Evolutionary conservation across 2,888 invertebrate genomes (phyloP), one percentile per base, ranked within the genome.

Genomic region (Matsumyia berberina): DNA sequence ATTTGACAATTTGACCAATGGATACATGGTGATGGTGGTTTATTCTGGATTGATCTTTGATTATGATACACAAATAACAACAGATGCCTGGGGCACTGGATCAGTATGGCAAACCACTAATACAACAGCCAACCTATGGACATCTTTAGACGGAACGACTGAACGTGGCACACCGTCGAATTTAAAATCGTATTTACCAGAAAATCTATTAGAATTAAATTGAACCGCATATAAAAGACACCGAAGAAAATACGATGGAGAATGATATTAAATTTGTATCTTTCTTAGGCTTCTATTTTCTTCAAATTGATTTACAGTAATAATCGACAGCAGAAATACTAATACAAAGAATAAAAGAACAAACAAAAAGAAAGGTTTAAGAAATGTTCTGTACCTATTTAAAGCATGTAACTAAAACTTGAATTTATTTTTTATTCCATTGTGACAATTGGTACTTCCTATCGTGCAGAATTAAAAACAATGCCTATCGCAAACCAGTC

Each of bases 131-230:
- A 90, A 91, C 85, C 92, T 96, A 88, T 96, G 96, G 96, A 92
- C 93, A 66, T 92, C 93, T 19, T 92, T 93, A 29, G 90, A 94
- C 88, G 94, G 94, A 89, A 95, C 95, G 92, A 95, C 95, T 89
- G 95, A 96, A 91, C 94, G 96, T 87, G 95, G 95, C 89, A 96
- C 96, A 87, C 96, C 96, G 86, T 96, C 96, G 89, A 96, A 96
- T 89, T 94, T 97, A 90, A 96, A 96, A 93, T 96, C 96, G 89
- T 96, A 95, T 94, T 94, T 97, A 92, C 97, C 97, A 89, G 96
- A 96, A 88, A 96, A 97, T 92, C 94, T 97, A 90, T 94, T 97
- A 92, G 96, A 96, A 94, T 95, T 96, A 91, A 96, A 96, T 94
- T 96, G 95, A 93, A 66, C 64, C 58, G 58, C 57, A 70, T 58